phyloP scores from a whole-genome alignment of 1,140 invertebrate species.

The Ceratina japonica region DNA sequence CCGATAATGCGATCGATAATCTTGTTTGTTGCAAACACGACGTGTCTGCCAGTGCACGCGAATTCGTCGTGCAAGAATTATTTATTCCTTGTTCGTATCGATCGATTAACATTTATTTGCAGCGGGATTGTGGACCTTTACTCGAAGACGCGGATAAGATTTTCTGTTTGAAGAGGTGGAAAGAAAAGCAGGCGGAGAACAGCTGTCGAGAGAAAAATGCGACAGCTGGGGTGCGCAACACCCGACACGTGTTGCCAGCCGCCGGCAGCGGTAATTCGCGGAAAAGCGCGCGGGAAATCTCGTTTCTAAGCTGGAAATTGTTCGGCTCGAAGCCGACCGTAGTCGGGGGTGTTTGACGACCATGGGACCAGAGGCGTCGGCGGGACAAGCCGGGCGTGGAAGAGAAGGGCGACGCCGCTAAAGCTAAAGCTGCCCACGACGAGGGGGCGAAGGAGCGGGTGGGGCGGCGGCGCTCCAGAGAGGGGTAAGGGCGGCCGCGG shows the following conservation, averaged over 20 bases:
- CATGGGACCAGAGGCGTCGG: conserved; percentile 64
- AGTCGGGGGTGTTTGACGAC: conserved; percentile 71
- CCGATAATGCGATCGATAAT: background rate
- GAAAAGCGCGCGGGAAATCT: background rate
- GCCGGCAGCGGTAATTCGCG: too few species aligned
- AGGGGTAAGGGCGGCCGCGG: conserved; percentile 9
- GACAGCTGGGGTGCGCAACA: too few species aligned
- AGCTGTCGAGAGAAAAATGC: too few species aligned
- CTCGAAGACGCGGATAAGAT: background rate
- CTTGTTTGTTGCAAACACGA: background rate
- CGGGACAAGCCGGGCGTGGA: conserved; percentile 49
- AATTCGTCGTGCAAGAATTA: background rate
- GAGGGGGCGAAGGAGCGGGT: conserved; percentile 10
- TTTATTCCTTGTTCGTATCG: background rate
- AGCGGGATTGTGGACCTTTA: background rate
- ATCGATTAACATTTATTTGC: background rate
- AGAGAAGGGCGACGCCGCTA: conserved; percentile 55
- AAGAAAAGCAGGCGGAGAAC: too few species aligned
- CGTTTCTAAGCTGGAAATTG: conserved; percentile 30
- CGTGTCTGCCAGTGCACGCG: background rate
- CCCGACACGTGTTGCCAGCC: too few species aligned
- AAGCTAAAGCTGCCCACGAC: conserved; percentile 27
- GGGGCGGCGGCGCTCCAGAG: background rate
- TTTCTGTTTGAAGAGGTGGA: too few species aligned
- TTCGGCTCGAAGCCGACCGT: conserved; percentile 60